A percentile compares a stretch with the other conserved stretches of the same genome.
phyloP scores from a whole-genome alignment of 2,797 vertebrate species.

The Coracias cyanogaster region DNA sequence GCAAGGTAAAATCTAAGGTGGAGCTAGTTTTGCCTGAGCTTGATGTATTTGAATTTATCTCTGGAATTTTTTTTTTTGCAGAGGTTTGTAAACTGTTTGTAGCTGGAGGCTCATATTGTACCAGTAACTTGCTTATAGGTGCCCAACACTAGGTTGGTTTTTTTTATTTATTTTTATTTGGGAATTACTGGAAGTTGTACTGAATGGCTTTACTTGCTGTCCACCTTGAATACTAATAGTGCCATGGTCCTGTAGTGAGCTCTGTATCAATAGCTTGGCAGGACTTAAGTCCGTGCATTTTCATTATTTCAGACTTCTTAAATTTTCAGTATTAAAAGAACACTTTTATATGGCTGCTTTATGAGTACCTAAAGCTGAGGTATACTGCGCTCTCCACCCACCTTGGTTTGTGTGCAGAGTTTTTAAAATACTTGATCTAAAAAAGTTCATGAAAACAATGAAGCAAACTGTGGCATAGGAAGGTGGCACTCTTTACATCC shows the following conservation, averaged over 20 bases:
- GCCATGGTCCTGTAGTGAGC: not conserved
- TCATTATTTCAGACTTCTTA: not conserved
- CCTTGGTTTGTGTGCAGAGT: not conserved
- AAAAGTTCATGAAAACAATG: not conserved
- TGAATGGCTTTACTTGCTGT: not conserved
- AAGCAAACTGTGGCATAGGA: not conserved
- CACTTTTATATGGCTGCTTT: not conserved
- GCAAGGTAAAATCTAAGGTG: not conserved
- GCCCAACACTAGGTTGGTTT: not conserved
- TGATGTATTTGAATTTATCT: not conserved
- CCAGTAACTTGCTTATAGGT: not conserved
- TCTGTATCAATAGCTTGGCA: not conserved
- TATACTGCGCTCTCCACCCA: not conserved
- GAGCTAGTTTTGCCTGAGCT: not conserved
- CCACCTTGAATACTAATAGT: not conserved
- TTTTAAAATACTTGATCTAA: not conserved
- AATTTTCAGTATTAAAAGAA: not conserved
- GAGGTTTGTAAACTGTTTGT: not conserved
- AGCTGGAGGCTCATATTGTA: not conserved
- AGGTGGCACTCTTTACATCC: fast-evolving
- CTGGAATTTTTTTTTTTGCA: not conserved
- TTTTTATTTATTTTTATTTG: not conserved
- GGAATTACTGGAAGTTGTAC: not conserved
- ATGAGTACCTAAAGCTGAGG: not conserved
- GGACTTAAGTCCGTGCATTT: not conserved